Evolutionary conservation across 2,797 vertebrate species (phyloP), one percentile per base, ranked within the genome.

Genomic region (Sebastes vulpes): DNA sequence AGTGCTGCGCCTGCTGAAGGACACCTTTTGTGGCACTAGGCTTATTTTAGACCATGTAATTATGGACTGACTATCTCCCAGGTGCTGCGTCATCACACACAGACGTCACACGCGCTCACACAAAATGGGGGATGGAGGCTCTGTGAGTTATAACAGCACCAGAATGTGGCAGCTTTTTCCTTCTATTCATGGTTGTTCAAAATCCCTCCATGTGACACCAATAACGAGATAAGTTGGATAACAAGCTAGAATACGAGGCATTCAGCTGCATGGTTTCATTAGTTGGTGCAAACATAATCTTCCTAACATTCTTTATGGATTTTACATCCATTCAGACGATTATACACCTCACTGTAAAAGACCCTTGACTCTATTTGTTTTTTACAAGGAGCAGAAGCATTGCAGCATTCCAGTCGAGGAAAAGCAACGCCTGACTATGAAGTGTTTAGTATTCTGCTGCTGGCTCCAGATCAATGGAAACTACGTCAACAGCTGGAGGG

Each of bases 31-130:
- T 93, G 69, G 82, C 69, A 28, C 77, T 65, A 58, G 81, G 87
- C 87, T 94, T 94, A 94, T 95, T 94, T 93, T 94, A 94, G 93
- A 87, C 88, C 65, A 71, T 67, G 86, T 83, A 92, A 94, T 94
- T 94, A 94, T 84, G 83, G 90, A 75, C 69, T 1, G 81, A 83
- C 92, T 67, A 76, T 90, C 83, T 89, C 92, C 83, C 71, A 91
- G 87, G 85, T 87, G 87, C 89, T 92, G 94, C 91, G 89, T 93
- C 93, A 93, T 90, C 90, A 85, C 79, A 91, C 85, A 86, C 66
- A 83, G 75, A 91, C 86, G 88, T 91, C 92, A 92, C 92, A 92
- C 77, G 82, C 67, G 4, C 75, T 75, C 79, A 53, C 83, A 83
- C 59, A 86, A 75, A 82, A 86, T 66, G 84, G 81, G 81, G 74